Evolutionary conservation across 2,888 invertebrate genomes (phyloP).

Genomic region (Sacculina carcini): DNA sequence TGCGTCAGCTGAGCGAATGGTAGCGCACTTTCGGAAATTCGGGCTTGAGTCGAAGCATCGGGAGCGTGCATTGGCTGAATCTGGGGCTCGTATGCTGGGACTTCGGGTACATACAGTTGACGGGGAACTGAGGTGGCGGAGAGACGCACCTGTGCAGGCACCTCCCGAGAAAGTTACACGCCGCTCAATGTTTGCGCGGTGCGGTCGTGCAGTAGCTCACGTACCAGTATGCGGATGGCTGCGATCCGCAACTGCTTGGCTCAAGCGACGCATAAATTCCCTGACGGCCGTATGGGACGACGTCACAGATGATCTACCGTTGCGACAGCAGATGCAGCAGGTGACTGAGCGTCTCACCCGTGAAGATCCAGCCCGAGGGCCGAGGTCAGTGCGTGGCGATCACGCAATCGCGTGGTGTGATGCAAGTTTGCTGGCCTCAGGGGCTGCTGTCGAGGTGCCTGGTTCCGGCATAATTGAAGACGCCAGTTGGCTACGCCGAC

Average conservation of each 20-base stretch:
- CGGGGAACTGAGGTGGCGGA: not conserved
- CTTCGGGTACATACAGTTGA: not conserved
- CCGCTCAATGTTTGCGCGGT: not conserved
- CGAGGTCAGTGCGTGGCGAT: too few relatives aligned
- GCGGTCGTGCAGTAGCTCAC: not conserved
- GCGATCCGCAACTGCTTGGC: not conserved
- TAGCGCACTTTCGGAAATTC: not conserved
- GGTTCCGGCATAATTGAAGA: slow-evolving; percentile 2
- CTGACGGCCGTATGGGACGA: not conserved
- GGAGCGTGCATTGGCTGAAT: not conserved
- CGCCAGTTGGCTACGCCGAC: not conserved
- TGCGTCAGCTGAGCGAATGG: not conserved
- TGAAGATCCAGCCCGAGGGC: too few relatives aligned
- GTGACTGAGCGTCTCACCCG: too few relatives aligned
- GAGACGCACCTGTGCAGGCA: not conserved
- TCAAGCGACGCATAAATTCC: not conserved
- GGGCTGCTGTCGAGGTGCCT: slow-evolving; percentile 1
- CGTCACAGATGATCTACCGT: not conserved
- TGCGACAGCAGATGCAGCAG: not conserved
- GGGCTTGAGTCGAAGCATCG: not conserved
- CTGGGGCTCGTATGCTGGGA: not conserved
- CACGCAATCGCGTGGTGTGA: not conserved
- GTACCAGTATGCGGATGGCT: slow-evolving; percentile 6
- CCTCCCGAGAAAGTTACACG: not conserved
- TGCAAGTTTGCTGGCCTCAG: not conserved